Base-by-base conservation (phyloP, 30 jellyfish, hydroid and myxozoan genomes). In the Turritopsis dohrnii region DNA sequence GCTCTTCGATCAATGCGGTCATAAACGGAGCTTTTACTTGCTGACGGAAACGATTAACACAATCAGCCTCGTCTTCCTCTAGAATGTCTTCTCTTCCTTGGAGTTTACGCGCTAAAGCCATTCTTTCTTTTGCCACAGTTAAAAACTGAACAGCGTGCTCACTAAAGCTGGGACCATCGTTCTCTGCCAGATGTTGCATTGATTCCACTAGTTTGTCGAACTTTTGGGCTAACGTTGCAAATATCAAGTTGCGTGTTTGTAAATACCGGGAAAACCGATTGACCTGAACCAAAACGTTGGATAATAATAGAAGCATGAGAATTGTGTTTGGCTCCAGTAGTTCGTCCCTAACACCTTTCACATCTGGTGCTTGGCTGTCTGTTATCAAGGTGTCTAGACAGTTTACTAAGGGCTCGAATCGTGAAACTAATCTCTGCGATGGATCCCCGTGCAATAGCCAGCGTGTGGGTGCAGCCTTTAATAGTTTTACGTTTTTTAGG, bases 371-470 rank as follows among this genome's bases (percentile, higher is more conserved):
- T 17, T 60, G 18, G 18, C n/a, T 60, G 18, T n/a, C 18, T n/a
- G 18, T 17, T 17, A 60, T n/a, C n/a, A 60, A 17, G 18, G 81
- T 52, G 52, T 72, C 81, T 16, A 18, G 24, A 16, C 24, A 18
- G 53, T 72, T 17, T 18, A 18, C 16, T 18, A 72, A 16, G 16
- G 16, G 30, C 24, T 18, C 81, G 24, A 72, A 72, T 52, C 81
- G 21, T 72, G 81, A 72, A 17, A 72, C 81, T 18, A 72, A 23
- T 23, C 52, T 16, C 24, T 18, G 53, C 24, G 81, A 72, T 16
- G 81, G 16, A 17, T 21, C 52, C 53, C 81, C 81, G 24, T 72
- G 81, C 21, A 52, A 72, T 60, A 60, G n/a, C 72, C 72, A 60
- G 17, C 72, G 72, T 60, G 72, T 60, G 21, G 81, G 18, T 16